These are phyloP conservation scores for Hirtodrosophila trivittata DNA, from an alignment of 2,888 invertebrate species.

Conservation along the genomic window DNA sequence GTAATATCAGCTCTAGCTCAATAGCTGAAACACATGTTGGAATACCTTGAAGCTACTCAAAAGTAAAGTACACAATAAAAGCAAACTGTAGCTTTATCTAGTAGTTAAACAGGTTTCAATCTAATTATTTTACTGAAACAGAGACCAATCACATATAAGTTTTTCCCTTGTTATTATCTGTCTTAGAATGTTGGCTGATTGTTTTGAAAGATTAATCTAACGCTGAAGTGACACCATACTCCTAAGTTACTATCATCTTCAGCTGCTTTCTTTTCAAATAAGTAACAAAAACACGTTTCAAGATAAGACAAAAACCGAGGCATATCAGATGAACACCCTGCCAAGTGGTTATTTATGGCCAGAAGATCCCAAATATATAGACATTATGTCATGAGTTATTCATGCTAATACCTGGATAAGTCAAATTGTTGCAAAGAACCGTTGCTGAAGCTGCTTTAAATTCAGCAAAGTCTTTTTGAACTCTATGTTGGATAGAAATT, in stretches of 20 bases:
- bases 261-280: neutral
- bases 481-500: conserved; percentile 45
- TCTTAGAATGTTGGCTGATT: no score
- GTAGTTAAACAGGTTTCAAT: no score
- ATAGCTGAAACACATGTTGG: no score
- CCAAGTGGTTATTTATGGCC: conserved; percentile 47
- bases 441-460: conserved; percentile 27
- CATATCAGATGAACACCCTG: conserved; percentile 54
- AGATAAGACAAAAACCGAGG: conserved; percentile 29
- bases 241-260: conserved; percentile 20
- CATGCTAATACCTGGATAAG: conserved; percentile 18
- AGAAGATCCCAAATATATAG: conserved; percentile 58
- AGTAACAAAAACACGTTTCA: conserved; percentile 11
- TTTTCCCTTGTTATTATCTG: no score
- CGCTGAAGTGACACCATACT: neutral
- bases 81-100: no score
- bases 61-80: no score
- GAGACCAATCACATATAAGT: no score
- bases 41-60: no score
- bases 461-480: conserved; percentile 17
- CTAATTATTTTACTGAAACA: no score
- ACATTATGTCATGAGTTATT: conserved; percentile 50
- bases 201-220: neutral
- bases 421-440: no score
- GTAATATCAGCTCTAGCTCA: no score